Percentiles rank a stretch among this genome's conserved stretches.
These are phyloP conservation scores for Trissolcus basalis DNA, from an alignment of 1,140 invertebrate species.

Conservation along the genomic window DNA sequence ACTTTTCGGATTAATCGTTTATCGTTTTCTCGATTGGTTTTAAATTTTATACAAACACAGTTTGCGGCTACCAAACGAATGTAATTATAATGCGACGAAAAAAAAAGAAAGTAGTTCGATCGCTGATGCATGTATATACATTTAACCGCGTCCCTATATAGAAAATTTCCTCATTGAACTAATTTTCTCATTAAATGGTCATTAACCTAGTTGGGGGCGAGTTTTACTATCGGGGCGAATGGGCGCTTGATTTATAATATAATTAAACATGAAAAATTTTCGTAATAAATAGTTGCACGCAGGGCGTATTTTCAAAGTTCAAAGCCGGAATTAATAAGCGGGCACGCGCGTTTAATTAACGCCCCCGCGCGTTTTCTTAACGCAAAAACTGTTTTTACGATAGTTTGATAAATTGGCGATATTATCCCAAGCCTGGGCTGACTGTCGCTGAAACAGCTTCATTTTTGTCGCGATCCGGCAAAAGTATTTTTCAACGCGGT, in stretches of 20 bases:
- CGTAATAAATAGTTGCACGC: slow-evolving; percentile 34
- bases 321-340: slow-evolving; percentile 29
- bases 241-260: slow-evolving; percentile 41
- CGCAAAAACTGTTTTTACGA: not conserved
- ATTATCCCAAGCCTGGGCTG: not conserved
- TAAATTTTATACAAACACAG: no score
- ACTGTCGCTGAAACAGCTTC: slow-evolving; percentile 28
- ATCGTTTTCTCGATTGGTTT: no score
- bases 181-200: slow-evolving; percentile 39
- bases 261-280: slow-evolving; percentile 42
- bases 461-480: slow-evolving; percentile 26
- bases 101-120: no score
- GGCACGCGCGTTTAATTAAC: not conserved
- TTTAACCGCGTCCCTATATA: slow-evolving; percentile 5
- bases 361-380: not conserved
- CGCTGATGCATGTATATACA: no score
- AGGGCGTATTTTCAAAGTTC: slow-evolving; percentile 15
- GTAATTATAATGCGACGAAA: no score
- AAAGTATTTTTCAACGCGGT: slow-evolving; percentile 40
- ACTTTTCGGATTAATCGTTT: no score
- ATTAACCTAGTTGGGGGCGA: slow-evolving; percentile 31
- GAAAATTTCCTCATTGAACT: slow-evolving; percentile 19
- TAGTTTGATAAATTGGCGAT: not conserved
- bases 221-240: slow-evolving; percentile 27
- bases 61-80: no score